Base-by-base conservation (phyloP, 2,113 vertebrate genomes). In the Calypte anna region DNA sequence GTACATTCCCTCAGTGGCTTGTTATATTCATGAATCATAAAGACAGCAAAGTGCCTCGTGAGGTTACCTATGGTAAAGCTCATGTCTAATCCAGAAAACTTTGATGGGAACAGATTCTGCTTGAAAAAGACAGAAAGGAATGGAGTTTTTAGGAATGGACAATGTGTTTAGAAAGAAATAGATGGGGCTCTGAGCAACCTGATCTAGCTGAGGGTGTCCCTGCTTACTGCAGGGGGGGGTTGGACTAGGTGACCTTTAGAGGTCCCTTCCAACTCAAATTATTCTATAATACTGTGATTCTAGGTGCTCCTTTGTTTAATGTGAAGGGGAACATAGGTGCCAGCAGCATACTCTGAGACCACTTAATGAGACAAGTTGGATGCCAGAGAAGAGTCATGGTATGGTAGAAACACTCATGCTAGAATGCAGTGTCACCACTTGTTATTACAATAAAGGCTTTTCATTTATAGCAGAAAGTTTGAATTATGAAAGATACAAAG, bases 51-150 rank as follows among this genome's bases (percentile, higher is more conserved):
- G 86, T 46, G 24, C 55, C 43, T 76, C 83, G 72, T 61, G 30
- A 61, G 68, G 25, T 88, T 96, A 78, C 17, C 74, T 75, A 9
- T 55, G 78, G 64, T 62, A 75, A 91, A 78, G 33, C 53, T 91
- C 27, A 22, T n/a, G 31, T 46, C 64, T 86, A 67, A 75, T 75
- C 5, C 8, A 78, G 85, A 84, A 87, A 87, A 40, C 57, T 95
- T 69, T 82, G 57, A 75, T 82, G n/a, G 64, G 44, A 91, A 53
- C 57, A 92, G 73, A 64, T 91, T 80, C 69, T 82, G 57, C 82
- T 63, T 91, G 75, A 82, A 90, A 75, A 87, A 76, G 73, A 51
- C 55, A 63, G 77, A 93, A 94, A 87, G 54, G 57, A 85, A 68
- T 44, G 75, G 87, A 78, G 31, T 81, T 68, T 74, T 95, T 89